Evolutionary conservation across 2,888 invertebrate species (phyloP).

Genomic region (Dryobota labecula): DNA sequence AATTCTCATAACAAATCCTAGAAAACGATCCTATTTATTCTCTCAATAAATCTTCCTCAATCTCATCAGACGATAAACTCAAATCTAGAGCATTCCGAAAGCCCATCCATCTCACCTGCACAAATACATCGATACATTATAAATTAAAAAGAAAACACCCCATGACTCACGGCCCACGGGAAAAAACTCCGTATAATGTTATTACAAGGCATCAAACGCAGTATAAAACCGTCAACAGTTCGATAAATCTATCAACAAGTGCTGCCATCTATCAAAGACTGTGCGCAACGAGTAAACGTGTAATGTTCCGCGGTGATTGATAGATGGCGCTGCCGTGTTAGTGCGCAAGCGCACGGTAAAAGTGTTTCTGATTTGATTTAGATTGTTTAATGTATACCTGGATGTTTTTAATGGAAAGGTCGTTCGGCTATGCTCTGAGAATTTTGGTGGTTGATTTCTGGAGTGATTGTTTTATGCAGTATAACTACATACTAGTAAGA

Average conservation of each 20-base stretch:
- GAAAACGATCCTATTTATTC: constrained; percentile 53
- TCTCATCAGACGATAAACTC: constrained; percentile 63
- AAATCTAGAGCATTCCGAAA: constrained; percentile 65
- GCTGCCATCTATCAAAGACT: constrained; percentile 86
- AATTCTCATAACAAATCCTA: constrained; percentile 33
- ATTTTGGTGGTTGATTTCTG: constrained; percentile 28
- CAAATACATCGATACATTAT: constrained; percentile 68
- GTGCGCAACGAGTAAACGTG: constrained; percentile 80
- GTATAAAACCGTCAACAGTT: constrained; percentile 82
- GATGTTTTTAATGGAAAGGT: constrained; percentile 60
- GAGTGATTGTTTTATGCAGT: constrained; percentile 11
- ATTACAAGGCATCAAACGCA: constrained; percentile 80
- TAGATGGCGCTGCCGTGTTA: constrained; percentile 82
- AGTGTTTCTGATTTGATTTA: constrained; percentile 75
- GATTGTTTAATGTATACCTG: constrained; percentile 74
- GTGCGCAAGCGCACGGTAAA: constrained; percentile 74
- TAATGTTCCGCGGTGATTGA: constrained; percentile 86
- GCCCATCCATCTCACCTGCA: constrained; percentile 67
- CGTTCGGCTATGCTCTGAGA: constrained; percentile 33
- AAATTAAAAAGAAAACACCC: constrained; percentile 65
- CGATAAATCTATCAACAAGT: constrained; percentile 83
- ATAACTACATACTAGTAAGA: neutral
- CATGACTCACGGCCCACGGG: constrained; percentile 67
- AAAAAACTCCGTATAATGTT: constrained; percentile 76
- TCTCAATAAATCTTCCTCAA: constrained; percentile 59